phyloP scores from a whole-genome alignment of 2,797 vertebrate species.

The Mormyrops attenuatus region DNA sequence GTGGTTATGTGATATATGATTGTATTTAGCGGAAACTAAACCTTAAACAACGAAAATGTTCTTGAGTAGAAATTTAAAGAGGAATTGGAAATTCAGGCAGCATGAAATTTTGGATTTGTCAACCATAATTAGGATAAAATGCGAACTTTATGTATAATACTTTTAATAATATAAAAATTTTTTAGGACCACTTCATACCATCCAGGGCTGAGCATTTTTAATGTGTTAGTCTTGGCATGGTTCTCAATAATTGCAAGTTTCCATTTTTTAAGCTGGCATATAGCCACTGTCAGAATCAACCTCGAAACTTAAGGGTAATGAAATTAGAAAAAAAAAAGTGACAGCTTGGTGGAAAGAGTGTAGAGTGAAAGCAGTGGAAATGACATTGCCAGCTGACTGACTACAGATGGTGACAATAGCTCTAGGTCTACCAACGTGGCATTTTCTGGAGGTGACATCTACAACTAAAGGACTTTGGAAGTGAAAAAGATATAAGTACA shows the following conservation, averaged over 20 bases:
- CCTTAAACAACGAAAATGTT: conserved; percentile 35
- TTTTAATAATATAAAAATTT: not conserved
- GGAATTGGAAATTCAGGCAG: not conserved
- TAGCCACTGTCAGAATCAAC: conserved; percentile 22
- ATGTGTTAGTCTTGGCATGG: not conserved
- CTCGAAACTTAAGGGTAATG: conserved; percentile 20
- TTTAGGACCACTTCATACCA: not conserved
- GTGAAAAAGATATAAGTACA: conserved; percentile 9
- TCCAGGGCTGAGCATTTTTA: not conserved
- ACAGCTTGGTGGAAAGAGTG: conserved; percentile 19
- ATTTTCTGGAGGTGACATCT: conserved; percentile 25
- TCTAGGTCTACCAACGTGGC: conserved; percentile 22
- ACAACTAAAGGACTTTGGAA: conserved; percentile 21
- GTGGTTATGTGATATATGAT: not conserved
- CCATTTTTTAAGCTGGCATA: conserved; percentile 19
- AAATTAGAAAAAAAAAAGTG: conserved; percentile 13
- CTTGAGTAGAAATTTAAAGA: not conserved
- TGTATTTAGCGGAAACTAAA: not conserved
- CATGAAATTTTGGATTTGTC: conserved; percentile 8
- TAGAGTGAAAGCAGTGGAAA: conserved; percentile 4
- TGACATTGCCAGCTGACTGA: conserved; percentile 21
- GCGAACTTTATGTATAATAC: not conserved
- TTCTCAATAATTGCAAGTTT: conserved; percentile 4
- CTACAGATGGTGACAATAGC: conserved; percentile 29
- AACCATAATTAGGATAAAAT: not conserved